Evolutionary conservation across 2,797 vertebrate genomes (phyloP), one percentile per base, ranked within the genome.

Genomic region (Hipposideros larvatus): DNA sequence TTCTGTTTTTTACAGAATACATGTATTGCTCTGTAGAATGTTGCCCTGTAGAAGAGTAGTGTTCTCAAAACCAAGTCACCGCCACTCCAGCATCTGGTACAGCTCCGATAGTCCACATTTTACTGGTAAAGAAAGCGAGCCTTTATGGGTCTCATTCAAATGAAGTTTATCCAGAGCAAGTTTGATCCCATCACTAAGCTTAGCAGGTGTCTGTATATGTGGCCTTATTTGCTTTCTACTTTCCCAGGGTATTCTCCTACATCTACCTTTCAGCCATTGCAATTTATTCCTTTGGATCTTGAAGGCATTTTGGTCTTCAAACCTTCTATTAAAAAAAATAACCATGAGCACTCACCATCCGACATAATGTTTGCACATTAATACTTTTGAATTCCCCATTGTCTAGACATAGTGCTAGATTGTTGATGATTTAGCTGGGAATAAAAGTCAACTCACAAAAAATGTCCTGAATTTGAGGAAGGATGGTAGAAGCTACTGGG

Each of bases 201-300:
- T 26, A n/a, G 11, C 66, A 68, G 31, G 10, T 65, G 61, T 21
- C 74, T 26, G 7, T 34, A 15, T 1, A 34, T 74, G 14, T 41
- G 34, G 31, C 28, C 0, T n/a, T 77, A 26, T 53, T 71, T 48
- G 11, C 22, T 70, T 77, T 55, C 34, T 88, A 28, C 8, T 85
- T 85, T 85, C 55, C 79, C 4, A 37, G 26, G 34, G 15, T 66
- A 41, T 24, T 4, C 1, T 77, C 15, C 31, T 46, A 16, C 31
- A 5, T 84, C 48, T 61, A 31, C 8, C 24, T 90, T 68, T 78
- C 59, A 8, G 31, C 10, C 19, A 43, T 21, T 95, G 8, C 24
- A 37, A n/a, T 78, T 63, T 82, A 68, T 83, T 89, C 2, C 71
- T 93, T 65, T 80, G 9, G 34, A 57, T 84, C 18, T 28, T 51